Evolutionary conservation across 2,888 invertebrate genomes (phyloP), one percentile per base, ranked within the genome.

Genomic region (Uloborus plumipes): DNA sequence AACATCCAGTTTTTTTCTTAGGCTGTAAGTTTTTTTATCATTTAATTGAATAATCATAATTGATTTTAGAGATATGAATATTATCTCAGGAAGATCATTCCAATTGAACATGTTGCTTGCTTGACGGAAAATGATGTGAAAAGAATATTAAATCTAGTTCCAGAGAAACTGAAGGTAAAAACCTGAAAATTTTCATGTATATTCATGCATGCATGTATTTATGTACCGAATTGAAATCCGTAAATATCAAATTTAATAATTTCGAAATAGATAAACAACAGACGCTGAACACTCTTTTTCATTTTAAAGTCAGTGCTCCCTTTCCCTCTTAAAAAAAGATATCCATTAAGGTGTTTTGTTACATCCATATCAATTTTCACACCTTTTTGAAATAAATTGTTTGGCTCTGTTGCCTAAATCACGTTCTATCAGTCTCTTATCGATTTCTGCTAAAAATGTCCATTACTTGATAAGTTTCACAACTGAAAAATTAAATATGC

Each of bases 1-100:
- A n/a, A n/a, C n/a, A n/a, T n/a, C n/a, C n/a, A n/a, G n/a, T 18
- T 55, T 15, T 13, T 55, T 55, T 55, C 0, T 55, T 11, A 14
- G 18, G n/a, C n/a, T 2, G 1, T 20, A 55, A 55, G n/a, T 55
- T 16, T 13, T 55, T 55, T 55, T 18, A 26, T 55, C 16, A 16
- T 55, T 9, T 9, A 55, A 16, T 20, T 64, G 3, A 20, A 22
- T 59, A 2, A 11, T 18, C 22, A 14, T 59, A 22, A 22, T 31
- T 16, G 7, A 61, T 51, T 71, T 70, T 50, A 81, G 80, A 74
- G 59, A 70, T 81, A 81, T 64, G 80, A 81, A 59, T 81, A 81
- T 59, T 81, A 81, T 50, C 31, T 81, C 18, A 49, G 80, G 18
- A 81, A 81, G 20, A 53, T 81, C 7, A 81, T 81, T 18, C 80